These are phyloP conservation scores for Miniopterus natalensis DNA, from an alignment of 2,113 vertebrate species.

Conservation along the genomic window DNA sequence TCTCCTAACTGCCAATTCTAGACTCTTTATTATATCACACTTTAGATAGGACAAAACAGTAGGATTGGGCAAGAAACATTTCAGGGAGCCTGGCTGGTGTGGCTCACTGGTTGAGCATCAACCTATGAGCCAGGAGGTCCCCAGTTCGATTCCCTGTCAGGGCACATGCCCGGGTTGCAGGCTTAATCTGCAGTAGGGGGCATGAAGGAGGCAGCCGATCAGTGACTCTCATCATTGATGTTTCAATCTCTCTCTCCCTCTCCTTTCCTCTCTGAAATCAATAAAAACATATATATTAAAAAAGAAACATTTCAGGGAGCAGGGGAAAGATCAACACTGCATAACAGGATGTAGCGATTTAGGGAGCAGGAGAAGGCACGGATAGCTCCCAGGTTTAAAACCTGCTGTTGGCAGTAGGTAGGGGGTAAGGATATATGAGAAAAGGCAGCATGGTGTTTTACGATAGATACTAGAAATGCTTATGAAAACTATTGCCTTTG, in stretches of 20 bases:
- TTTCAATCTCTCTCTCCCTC: too few species aligned
- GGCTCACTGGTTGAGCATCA: too few species aligned
- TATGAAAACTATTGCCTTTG: slow-evolving; percentile 21
- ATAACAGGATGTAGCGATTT: not conserved
- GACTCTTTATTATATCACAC: not conserved
- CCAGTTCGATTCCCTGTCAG: too few species aligned
- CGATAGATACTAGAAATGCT: not conserved
- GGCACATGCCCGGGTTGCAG: too few species aligned
- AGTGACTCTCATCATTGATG: too few species aligned
- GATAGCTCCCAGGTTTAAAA: not conserved
- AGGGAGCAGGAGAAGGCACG: slow-evolving; percentile 7
- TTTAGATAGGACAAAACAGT: not conserved
- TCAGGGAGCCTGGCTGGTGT: not conserved
- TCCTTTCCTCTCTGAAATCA: too few species aligned
- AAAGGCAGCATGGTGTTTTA: not conserved
- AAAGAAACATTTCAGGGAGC: not conserved
- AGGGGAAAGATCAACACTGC: not conserved
- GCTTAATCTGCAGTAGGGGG: too few species aligned
- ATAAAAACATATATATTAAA: too few species aligned
- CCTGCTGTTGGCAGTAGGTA: not conserved
- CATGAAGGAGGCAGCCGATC: too few species aligned
- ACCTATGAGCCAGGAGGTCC: too few species aligned
- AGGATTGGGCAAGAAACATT: not conserved
- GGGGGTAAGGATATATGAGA: not conserved
- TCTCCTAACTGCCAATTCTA: not conserved